Evolutionary conservation across 2,888 invertebrate species (phyloP), one percentile per base, ranked within the genome.

Genomic region (Sphaerophoria taeniata): DNA sequence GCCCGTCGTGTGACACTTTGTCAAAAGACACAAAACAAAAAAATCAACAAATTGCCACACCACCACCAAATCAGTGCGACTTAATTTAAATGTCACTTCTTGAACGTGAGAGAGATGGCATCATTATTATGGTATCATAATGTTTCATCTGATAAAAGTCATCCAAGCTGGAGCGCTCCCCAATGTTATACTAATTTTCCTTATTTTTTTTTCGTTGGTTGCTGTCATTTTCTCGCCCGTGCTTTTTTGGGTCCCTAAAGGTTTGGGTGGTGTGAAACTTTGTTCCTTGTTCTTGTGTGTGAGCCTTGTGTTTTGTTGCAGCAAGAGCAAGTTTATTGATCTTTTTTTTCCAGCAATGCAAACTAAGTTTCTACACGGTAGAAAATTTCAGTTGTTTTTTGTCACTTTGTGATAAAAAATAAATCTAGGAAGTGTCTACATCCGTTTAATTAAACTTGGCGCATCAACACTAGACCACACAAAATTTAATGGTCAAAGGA

Each of bases 1-100:
- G 58, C 24, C 24, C 24, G 24, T 53, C 36, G 45, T 72, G 60
- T 39, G 43, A 49, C 47, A 36, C 36, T 31, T 33, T 56, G 39
- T 33, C 49, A 39, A 65, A 65, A 67, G n/a, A 47, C 34, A 36
- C 36, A 47, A 53, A 60, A 65, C 45, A 53, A 31, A 43, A 56
- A 47, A 60, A 73, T 58, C 70, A 45, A 73, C 63, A 78, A 78
- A 78, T 71, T 83, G 55, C 45, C 53, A 70, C 53, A 73, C 34
- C 56, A 53, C 55, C 61, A 74, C 55, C 61, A 74, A 74, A 78
- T 83, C 83, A 78, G 74, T 14, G 70, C 24, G 24, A 70, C 83
- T 78, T 78, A 74, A 83, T 78, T 78, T 65, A 71, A 83, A 78
- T 74, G 78, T 74, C 58, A 53, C 33, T 67, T 45, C 16, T 67